Evolutionary conservation across 1,140 invertebrate genomes (phyloP), one percentile per base, ranked within the genome.

Genomic region (Hylyphantes graminicola): DNA sequence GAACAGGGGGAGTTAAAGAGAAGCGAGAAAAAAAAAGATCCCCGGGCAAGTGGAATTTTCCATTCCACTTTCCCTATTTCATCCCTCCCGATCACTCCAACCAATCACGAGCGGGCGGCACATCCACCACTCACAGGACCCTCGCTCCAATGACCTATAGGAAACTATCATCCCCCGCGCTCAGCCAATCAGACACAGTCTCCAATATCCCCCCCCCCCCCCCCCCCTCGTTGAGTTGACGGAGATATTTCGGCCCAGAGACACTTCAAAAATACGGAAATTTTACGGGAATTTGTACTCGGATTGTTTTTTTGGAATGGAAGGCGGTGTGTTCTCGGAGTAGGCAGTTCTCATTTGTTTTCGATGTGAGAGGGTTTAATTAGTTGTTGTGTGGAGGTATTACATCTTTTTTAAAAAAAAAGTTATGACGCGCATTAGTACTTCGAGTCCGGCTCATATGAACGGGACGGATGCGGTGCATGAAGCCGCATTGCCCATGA

Each of bases 51-150:
- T 75, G 80, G 70, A 83, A 83, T 74, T 65, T 75, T 75, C 72
- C 75, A n/a, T 63, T 78, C 63, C 80, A 51, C 68, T 81, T 73
- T 81, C 79, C 79, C 79, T 64, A 73, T 73, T 81, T 81, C 68
- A 80, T 11, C 79, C 79, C 79, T 55, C 79, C 68, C 79, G 67
- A 70, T 53, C 19, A 57, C 68, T 59, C 11, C 80, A 65, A 83
- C 80, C 80, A 83, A 83, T 83, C 80, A 75, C 80, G 21, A 57
- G 35, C 17, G 80, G 55, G 70, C 80, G 72, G 70, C 70, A 17
- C 80, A 83, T 83, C 80, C 63, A 83, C 80, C 80, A 83, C 50
- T 83, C 80, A 83, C 57, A 75, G 21, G 80, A 55, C 80, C 80
- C 68, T 83, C 61, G 59, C 72, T 78, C 61, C 70, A 75, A 83